Evolutionary conservation across 92 coral and sea anemone genomes (phyloP), one percentile per base, ranked within the genome.

Genomic region (Zoanthus sociatus): DNA sequence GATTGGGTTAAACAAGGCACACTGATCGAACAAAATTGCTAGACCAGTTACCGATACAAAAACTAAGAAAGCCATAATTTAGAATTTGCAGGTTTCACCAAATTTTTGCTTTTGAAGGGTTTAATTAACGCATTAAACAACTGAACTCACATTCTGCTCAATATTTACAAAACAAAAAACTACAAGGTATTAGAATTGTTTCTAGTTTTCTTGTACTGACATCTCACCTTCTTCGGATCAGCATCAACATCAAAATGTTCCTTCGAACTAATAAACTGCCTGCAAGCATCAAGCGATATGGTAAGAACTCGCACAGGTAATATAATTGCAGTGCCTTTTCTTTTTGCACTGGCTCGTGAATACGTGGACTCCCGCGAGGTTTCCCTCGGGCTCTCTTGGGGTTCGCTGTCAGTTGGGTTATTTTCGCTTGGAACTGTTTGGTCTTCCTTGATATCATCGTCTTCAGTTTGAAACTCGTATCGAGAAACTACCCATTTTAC

Each of bases 211-310:
- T 12, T 20, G 26, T 73, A 86, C 31, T 16, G n/a, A 21, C 1
- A 17, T 30, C 91, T 87, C 56, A 94, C 98, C 88, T 73, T 87
- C 71, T 87, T 89, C 0, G 88, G 13, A 21, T 90, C 70, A 26
- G 93, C 94, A 87, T 96, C 99, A 79, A 96, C 92, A 81, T 96
- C 99, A 82, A 90, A 54, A 79, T 96, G 96, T 20, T 95, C 98
- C 84, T 84, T 91, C 13, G 91, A 82, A 78, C 87, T 48, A 7
- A 96, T 83, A 46, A 75, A 96, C 14, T 96, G 92, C 79, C 92
- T 92, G 78, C 99, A 96, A 18, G 95, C 98, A 77, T 92, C 95
- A n/a, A 96, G 91, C 12, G 98, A 94, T 70, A 92, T 88, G 31
- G 96, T 92, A 21, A 96, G 86, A 30, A 93, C 98, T 77, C 90